These are phyloP conservation scores for Tapirus indicus DNA, from an alignment of 2,797 vertebrate genomes.

Conservation along the genomic window DNA sequence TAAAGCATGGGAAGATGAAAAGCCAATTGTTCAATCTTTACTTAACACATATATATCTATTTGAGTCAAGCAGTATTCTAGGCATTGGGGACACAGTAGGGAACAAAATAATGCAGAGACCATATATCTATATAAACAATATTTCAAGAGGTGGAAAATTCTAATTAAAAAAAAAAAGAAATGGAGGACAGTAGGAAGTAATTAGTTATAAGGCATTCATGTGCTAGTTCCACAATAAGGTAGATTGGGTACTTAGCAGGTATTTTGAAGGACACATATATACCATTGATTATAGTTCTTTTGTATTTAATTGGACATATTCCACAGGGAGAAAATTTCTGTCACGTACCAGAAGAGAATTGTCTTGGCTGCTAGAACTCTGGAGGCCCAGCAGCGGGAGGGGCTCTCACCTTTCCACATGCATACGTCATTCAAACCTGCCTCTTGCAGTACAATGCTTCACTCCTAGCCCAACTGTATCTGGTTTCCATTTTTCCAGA, in stretches of 20 bases:
- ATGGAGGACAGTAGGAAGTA: too few species aligned
- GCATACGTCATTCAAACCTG: neutral
- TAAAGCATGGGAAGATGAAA: neutral
- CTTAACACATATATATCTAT: neutral
- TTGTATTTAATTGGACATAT: neutral
- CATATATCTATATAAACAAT: neutral
- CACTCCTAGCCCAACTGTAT: too few species aligned
- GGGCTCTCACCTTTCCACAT: rapidly evolving
- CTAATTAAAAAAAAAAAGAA: neutral
- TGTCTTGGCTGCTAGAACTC: neutral
- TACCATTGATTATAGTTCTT: neutral
- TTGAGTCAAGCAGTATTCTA: neutral
- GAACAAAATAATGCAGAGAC: neutral
- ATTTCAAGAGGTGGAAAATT: neutral
- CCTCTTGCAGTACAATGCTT: rapidly evolving
- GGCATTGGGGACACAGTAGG: neutral
- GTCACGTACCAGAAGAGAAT: neutral
- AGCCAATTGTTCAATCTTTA: neutral
- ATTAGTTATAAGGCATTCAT: neutral
- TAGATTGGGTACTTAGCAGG: neutral
- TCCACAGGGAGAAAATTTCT: neutral
- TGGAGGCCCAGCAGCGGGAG: rapidly evolving
- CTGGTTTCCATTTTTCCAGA: neutral
- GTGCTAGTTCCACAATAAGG: too few species aligned
- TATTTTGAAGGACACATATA: neutral